A percentile compares a stretch with the other conserved stretches of the same genome.
Evolutionary conservation across 2,113 vertebrate species (phyloP).

Genomic region (Axis porcinus): DNA sequence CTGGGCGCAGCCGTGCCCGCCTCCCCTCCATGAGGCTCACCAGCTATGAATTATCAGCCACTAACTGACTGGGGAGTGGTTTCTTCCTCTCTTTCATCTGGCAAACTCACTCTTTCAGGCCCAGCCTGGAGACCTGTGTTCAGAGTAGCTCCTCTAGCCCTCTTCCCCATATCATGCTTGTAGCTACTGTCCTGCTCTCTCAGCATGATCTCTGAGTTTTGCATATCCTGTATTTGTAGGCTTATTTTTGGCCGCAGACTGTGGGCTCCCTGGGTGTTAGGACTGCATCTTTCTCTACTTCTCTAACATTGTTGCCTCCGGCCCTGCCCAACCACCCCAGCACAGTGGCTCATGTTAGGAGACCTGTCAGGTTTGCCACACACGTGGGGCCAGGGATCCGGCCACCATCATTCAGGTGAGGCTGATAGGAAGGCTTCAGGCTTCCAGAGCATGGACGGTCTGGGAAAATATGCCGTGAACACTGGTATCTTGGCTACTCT

Average conservation of each 20-base stretch:
- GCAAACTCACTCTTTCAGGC: background rate
- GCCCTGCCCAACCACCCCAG: background rate
- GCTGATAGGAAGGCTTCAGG: background rate
- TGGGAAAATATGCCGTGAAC: background rate
- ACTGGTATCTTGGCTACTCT: background rate
- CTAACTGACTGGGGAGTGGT: background rate
- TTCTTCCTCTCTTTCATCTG: background rate
- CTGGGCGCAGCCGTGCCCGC: background rate
- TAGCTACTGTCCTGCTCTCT: background rate
- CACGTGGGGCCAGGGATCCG: background rate
- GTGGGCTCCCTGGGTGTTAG: background rate
- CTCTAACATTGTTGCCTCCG: background rate
- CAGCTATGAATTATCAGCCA: no score
- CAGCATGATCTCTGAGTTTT: background rate
- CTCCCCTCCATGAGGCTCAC: background rate
- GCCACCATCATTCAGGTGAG: background rate
- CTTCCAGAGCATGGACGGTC: background rate
- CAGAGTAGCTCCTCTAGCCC: background rate
- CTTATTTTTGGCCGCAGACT: background rate
- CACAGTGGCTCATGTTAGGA: background rate
- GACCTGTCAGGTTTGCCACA: background rate
- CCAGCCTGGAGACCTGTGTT: background rate
- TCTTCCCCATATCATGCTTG: background rate
- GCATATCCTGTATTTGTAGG: background rate
- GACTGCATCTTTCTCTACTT: background rate